These are phyloP conservation scores for Aplysia californica DNA, from an alignment of 1,140 invertebrate species.

Conservation along the genomic window DNA sequence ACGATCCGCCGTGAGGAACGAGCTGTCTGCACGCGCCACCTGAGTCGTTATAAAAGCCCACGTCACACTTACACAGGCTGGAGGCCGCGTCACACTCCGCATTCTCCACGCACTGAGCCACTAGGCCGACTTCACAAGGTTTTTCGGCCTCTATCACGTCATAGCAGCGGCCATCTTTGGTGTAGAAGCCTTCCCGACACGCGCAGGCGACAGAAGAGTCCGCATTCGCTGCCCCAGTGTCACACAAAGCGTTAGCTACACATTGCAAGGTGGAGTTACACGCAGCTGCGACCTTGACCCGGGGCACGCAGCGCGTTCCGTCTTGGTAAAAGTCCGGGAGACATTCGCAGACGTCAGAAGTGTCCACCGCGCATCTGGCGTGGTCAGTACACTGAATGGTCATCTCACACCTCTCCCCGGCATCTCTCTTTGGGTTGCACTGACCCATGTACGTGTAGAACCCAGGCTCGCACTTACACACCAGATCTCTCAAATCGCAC, in stretches of 20 bases:
- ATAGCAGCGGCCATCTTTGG: slow-evolving; percentile 19
- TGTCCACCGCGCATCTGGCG: slow-evolving; percentile 6
- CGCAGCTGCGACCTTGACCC: slow-evolving; percentile 6
- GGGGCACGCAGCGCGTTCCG: background rate
- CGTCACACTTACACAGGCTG: slow-evolving; percentile 24
- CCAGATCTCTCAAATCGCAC: background rate
- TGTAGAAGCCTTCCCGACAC: slow-evolving; percentile 21
- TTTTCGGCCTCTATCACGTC: slow-evolving; percentile 7
- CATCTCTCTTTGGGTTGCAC: slow-evolving; percentile 5
- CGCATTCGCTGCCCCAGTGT: background rate
- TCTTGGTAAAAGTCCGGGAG: slow-evolving; percentile 9
- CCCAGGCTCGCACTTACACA: slow-evolving; percentile 21
- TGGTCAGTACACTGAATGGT: slow-evolving; percentile 21
- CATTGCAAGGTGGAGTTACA: slow-evolving; percentile 26
- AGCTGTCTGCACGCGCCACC: slow-evolving; percentile 1
- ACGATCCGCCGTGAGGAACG: background rate
- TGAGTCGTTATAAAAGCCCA: slow-evolving; percentile 23
- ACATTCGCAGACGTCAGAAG: slow-evolving; percentile 13
- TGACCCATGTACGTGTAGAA: slow-evolving; percentile 7
- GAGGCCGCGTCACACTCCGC: slow-evolving; percentile 14
- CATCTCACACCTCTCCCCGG: background rate
- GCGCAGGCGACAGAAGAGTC: slow-evolving; percentile 6
- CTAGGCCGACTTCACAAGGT: slow-evolving; percentile 2
- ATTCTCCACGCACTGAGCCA: slow-evolving; percentile 28
- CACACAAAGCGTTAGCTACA: slow-evolving; percentile 1